phyloP scores from a whole-genome alignment of 2,888 invertebrate genomes.

The Ophion ellenae region DNA sequence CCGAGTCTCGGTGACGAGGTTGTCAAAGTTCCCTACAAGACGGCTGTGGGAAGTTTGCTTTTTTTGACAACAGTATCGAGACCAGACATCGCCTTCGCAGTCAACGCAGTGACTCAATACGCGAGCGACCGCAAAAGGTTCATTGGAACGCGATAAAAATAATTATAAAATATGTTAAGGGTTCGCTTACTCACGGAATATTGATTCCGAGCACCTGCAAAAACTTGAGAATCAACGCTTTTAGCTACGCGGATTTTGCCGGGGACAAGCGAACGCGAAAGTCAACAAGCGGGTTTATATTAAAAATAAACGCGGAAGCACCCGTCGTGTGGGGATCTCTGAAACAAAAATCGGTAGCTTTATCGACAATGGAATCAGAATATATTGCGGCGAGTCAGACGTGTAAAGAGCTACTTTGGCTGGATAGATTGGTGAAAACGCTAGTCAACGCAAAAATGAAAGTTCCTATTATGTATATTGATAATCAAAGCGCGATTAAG shows the following conservation, averaged over 20 bases:
- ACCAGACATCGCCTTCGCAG: no score
- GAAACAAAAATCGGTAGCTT: slow-evolving; percentile 57
- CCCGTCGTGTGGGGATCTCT: slow-evolving; percentile 62
- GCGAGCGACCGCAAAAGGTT: no score
- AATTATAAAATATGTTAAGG: no score
- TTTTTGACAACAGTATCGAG: no score
- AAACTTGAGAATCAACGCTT: slow-evolving; percentile 25
- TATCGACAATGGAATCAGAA: slow-evolving; percentile 66
- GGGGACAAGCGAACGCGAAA: slow-evolving; percentile 57
- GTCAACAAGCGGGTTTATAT: slow-evolving; percentile 65
- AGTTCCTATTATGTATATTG: slow-evolving; percentile 36
- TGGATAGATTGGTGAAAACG: slow-evolving; percentile 44
- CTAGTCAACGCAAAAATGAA: slow-evolving; percentile 15
- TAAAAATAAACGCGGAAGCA: slow-evolving; percentile 54
- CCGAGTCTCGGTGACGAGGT: no score
- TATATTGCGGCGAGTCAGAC: slow-evolving; percentile 59
- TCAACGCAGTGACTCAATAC: no score
- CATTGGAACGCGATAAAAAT: no score
- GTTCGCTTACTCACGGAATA: no score
- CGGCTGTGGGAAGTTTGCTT: no score
- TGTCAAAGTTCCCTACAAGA: no score
- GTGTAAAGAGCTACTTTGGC: slow-evolving; percentile 56
- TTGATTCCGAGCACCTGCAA: background rate
- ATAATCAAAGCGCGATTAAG: slow-evolving; percentile 60
- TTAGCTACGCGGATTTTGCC: slow-evolving; percentile 64